Conservation (phyloP, 2,113 vertebrate genomes). For the Eidolon helvum region DNA sequence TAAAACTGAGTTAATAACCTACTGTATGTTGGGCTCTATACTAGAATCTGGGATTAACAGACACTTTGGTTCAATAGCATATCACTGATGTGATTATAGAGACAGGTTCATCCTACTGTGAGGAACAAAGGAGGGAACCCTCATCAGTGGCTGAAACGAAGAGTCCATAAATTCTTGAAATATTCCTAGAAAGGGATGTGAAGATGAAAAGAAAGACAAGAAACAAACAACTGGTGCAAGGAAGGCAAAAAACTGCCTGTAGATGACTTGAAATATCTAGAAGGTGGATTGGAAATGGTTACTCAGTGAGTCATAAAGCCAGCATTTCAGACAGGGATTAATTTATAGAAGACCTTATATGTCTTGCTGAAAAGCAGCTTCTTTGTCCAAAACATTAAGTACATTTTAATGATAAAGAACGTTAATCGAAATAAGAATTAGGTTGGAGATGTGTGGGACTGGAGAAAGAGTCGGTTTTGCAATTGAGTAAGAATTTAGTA, state of each 20-base stretch:
- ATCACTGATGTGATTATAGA: background rate
- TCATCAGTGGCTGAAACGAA: background rate
- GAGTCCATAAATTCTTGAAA: background rate
- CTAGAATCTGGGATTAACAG: background rate
- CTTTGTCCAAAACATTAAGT: background rate
- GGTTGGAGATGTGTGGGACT: background rate
- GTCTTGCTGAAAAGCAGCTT: background rate
- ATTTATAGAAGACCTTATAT: background rate
- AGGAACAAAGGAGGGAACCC: background rate
- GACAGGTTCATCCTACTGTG: background rate
- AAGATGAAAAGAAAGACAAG: background rate
- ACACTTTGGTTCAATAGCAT: background rate
- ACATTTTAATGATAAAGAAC: background rate
- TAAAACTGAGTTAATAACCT: background rate
- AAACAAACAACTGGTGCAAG: too few relatives aligned
- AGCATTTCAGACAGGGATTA: background rate
- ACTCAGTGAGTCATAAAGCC: background rate
- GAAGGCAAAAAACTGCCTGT: background rate
- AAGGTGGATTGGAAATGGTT: background rate
- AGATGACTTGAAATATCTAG: background rate
- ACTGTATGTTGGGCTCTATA: background rate
- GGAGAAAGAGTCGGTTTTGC: constrained; percentile 62
- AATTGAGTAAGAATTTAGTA: constrained; percentile 27
- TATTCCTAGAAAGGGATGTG: background rate
- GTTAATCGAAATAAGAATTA: background rate